These are phyloP conservation scores for Oreortyx pictus DNA, from an alignment of 2,797 vertebrate genomes.

Conservation along the genomic window DNA sequence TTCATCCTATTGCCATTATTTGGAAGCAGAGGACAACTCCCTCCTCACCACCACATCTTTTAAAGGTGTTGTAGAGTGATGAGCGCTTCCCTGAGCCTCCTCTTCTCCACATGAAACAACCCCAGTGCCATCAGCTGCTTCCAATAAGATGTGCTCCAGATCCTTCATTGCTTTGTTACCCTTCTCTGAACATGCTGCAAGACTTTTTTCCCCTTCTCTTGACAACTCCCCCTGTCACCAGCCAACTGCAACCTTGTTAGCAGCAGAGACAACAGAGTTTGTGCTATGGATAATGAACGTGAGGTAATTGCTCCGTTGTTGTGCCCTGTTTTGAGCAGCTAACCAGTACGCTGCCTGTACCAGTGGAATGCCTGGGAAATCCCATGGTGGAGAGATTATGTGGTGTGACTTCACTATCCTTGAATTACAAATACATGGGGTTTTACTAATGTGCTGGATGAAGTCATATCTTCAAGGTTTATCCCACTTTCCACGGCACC, in stretches of 20 bases:
- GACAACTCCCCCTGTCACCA: background rate
- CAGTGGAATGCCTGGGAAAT: background rate
- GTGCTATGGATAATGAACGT: accelerated
- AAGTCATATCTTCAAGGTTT: slow-evolving; percentile 11
- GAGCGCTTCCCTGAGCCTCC: too few species aligned
- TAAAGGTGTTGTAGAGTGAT: too few species aligned
- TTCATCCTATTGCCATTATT: too few species aligned
- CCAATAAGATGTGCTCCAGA: too few species aligned
- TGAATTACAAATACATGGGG: background rate
- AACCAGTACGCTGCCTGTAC: background rate
- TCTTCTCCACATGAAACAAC: too few species aligned
- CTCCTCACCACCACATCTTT: too few species aligned
- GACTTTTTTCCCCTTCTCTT: background rate
- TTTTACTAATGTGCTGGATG: background rate
- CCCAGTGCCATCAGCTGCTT: too few species aligned
- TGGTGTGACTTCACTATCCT: background rate
- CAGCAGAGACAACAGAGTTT: accelerated
- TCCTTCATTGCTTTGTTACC: too few species aligned
- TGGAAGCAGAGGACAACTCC: too few species aligned
- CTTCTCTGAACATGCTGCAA: background rate
- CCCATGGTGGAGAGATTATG: background rate
- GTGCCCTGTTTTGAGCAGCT: background rate
- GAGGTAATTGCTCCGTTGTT: background rate
- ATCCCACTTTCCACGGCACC: background rate
- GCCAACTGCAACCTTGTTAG: background rate